These are phyloP conservation scores for Epizoanthus scotinus DNA, from an alignment of 92 coral and sea anemone species.

Conservation along the genomic window DNA sequence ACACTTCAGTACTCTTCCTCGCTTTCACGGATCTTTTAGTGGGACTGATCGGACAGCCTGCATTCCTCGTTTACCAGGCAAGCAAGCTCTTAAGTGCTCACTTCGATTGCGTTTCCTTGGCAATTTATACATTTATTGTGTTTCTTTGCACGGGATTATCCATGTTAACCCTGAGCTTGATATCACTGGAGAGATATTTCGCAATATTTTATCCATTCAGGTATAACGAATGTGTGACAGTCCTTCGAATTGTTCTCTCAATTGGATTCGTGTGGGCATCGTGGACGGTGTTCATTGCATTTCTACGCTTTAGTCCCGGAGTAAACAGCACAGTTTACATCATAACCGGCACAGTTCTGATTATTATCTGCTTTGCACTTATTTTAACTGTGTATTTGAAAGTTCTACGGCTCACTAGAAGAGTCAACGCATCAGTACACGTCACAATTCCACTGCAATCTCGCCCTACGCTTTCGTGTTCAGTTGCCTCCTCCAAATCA, in stretches of 20 bases:
- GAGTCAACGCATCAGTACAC: constrained; percentile 35
- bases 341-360: constrained; percentile 55
- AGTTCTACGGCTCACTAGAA: constrained; percentile 59
- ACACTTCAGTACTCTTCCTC: constrained; percentile 73
- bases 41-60: constrained; percentile 60
- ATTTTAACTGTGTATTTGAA: constrained; percentile 64
- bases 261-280: constrained; percentile 8
- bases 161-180: constrained; percentile 28
- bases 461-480: not conserved
- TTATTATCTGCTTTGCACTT: constrained; percentile 53
- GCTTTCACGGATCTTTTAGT: constrained; percentile 65
- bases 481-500: not conserved
- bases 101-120: constrained; percentile 37
- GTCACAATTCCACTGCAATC: not conserved
- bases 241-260: constrained; percentile 9
- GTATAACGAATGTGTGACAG: constrained; percentile 37
- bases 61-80: constrained; percentile 70
- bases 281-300: constrained; percentile 47
- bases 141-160: constrained; percentile 40
- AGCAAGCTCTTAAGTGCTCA: constrained; percentile 46
- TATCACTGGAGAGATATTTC: constrained; percentile 36
- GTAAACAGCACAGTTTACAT: constrained; percentile 52
- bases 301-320: constrained; percentile 58
- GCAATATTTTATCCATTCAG: constrained; percentile 44
- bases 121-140: constrained; percentile 36